Evolutionary conservation across 2,797 vertebrate genomes (phyloP).

Genomic region (Sebastes matsubarae): DNA sequence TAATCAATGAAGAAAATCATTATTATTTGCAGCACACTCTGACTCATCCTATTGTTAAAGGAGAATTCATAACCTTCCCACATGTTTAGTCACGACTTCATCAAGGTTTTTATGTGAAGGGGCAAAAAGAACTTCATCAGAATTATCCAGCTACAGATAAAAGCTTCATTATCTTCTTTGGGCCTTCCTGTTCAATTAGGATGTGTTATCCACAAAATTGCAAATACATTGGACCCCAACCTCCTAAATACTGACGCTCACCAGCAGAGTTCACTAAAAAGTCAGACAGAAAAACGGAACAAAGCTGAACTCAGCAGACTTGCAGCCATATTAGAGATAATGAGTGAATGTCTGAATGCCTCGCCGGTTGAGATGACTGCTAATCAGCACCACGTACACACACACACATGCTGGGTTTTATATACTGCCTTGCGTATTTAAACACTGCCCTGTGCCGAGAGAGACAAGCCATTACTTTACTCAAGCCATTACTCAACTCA

Average conservation of each 20-base stretch:
- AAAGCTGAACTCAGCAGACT: constrained; percentile 42
- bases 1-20: not conserved
- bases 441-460: constrained; percentile 24
- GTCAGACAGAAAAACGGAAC: constrained; percentile 24
- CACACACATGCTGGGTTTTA: constrained; percentile 13
- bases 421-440: constrained; percentile 24
- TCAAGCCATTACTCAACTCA: constrained; percentile 36
- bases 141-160: constrained; percentile 43
- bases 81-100: constrained; percentile 1
- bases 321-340: constrained; percentile 59
- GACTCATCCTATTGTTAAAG: not conserved
- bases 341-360: constrained; percentile 46
- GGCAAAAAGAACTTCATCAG: constrained; percentile 5
- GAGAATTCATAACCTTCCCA: not conserved
- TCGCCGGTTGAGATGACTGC: constrained; percentile 46
- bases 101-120: constrained; percentile 13
- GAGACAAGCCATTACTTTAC: constrained; percentile 45
- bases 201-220: constrained; percentile 20
- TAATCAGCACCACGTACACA: constrained; percentile 31
- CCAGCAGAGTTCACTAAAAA: constrained; percentile 28
- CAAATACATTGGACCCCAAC: constrained; percentile 4
- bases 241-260: not conserved
- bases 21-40: not conserved
- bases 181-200: constrained; percentile 41
- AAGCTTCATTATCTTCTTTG: constrained; percentile 32